Evolutionary conservation across 2,888 invertebrate species (phyloP), one percentile per base, ranked within the genome.

Genomic region (Eumerus sabulonum): DNA sequence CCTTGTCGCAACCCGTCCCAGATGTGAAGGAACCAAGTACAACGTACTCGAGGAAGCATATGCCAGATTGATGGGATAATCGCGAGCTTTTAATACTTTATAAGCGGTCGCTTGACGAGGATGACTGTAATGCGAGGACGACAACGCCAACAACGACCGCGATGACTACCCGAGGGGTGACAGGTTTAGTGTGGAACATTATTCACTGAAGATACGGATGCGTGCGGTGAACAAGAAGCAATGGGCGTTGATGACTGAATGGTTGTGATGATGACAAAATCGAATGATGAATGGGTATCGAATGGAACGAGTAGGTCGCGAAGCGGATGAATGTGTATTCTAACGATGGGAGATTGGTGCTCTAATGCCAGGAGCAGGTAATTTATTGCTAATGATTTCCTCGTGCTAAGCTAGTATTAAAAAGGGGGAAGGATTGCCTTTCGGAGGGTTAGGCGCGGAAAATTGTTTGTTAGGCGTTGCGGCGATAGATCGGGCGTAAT

Each of bases 71-170:
- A 71, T 66, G 76, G 71, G 71, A 71, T 71, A 76, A 76, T 66
- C 76, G 71, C 50, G 45, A 60, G 66, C 64, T 71, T 76, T 76
- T 60, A 76, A 76, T 76, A 71, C 71, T 71, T 76, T 66, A 54
- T 71, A 76, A 71, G 64, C 59, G 64, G 70, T 60, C 48, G 68
- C 14, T n/a, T 5, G 40, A 57, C 47, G 63, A 19, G 36, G 48
- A 64, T 38, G 19, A 59, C 44, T 63, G 36, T 53, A 12, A 12
- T 60, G n/a, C n/a, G n/a, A n/a, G n/a, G n/a, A n/a, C n/a, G n/a
- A n/a, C n/a, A n/a, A n/a, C n/a, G n/a, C n/a, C n/a, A n/a, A n/a
- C n/a, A n/a, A n/a, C n/a, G n/a, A 54, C 19, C 45, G 76, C n/a
- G 63, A 11, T 40, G 40, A n/a, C 12, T 3, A 40, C 3, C 5